phyloP scores from a whole-genome alignment of 2,797 vertebrate genomes.

The Danionella dracula region DNA sequence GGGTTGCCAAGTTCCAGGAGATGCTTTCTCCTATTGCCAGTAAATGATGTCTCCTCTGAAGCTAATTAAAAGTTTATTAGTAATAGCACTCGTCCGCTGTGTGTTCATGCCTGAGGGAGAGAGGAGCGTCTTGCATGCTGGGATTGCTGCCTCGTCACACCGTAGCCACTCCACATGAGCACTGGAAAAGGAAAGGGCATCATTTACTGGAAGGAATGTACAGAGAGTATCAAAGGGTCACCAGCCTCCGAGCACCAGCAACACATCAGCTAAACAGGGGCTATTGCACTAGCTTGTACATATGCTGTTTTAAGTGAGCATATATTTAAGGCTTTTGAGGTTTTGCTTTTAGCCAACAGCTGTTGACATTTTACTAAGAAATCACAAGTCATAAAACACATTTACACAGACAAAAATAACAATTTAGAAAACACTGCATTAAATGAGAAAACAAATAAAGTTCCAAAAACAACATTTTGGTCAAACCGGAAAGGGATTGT shows the following conservation, averaged over 20 bases:
- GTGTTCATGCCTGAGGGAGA: conserved; percentile 23
- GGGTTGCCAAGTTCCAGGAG: not conserved
- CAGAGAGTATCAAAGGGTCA: conserved; percentile 5
- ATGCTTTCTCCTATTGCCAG: conserved; percentile 15
- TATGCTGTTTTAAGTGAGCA: not conserved
- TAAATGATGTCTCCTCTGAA: conserved; percentile 8
- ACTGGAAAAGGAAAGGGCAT: conserved; percentile 7
- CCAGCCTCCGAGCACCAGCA: not conserved
- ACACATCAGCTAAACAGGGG: conserved; percentile 3
- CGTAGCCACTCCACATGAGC: conserved; percentile 18
- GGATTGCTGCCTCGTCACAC: conserved; percentile 28
- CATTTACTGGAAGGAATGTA: not conserved
- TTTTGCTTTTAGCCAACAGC: no score
- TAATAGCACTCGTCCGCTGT: conserved; percentile 15
- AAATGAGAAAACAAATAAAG: no score
- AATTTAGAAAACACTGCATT: no score
- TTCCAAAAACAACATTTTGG: no score
- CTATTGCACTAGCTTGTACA: not conserved
- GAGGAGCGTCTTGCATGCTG: conserved; percentile 25
- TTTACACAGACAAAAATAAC: no score
- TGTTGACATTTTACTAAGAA: no score
- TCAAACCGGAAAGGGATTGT: no score
- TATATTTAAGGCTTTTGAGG: not conserved
- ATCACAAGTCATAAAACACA: no score
- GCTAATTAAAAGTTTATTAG: conserved; percentile 46